A percentile compares a stretch with the other conserved stretches of the same genome.
phyloP scores from a whole-genome alignment of 1,140 invertebrate genomes.

The Araneus ventricosus region DNA sequence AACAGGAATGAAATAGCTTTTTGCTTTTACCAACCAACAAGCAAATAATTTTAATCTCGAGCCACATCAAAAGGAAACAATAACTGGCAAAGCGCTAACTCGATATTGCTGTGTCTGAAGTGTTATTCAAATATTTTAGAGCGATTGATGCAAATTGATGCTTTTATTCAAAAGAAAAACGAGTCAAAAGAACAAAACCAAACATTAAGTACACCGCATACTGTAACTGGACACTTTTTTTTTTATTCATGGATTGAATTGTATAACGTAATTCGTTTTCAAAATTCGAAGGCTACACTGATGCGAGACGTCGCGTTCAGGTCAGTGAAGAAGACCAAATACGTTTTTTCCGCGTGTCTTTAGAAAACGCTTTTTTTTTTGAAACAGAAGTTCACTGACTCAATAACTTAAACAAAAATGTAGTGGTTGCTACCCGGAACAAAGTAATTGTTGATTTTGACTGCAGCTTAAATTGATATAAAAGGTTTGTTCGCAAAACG shows the following conservation, averaged over 20 bases:
- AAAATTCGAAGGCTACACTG: conserved; percentile 18
- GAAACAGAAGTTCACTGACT: background rate
- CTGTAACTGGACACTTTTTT: background rate
- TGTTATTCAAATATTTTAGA: background rate
- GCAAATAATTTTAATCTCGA: background rate
- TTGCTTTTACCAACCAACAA: background rate
- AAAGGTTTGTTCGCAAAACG: too few relatives aligned
- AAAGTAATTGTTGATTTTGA: background rate
- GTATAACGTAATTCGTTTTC: conserved; percentile 4
- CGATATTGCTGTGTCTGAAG: too few relatives aligned
- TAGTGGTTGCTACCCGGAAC: background rate
- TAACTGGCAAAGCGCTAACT: background rate
- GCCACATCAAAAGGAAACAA: background rate
- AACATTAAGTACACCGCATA: background rate
- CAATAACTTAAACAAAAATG: background rate
- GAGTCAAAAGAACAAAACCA: too few relatives aligned
- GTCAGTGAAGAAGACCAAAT: conserved; percentile 49
- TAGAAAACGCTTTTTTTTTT: conserved; percentile 24
- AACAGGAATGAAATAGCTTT: background rate
- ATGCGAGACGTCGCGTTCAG: conserved; percentile 53
- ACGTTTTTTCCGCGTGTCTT: background rate
- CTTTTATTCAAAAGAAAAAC: background rate
- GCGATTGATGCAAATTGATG: background rate
- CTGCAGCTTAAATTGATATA: too few relatives aligned
- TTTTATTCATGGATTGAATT: background rate